A percentile compares a stretch with the other conserved stretches of the same genome.
Conservation (phyloP, 2,797 vertebrate genomes). For the Silurus aristotelis region DNA sequence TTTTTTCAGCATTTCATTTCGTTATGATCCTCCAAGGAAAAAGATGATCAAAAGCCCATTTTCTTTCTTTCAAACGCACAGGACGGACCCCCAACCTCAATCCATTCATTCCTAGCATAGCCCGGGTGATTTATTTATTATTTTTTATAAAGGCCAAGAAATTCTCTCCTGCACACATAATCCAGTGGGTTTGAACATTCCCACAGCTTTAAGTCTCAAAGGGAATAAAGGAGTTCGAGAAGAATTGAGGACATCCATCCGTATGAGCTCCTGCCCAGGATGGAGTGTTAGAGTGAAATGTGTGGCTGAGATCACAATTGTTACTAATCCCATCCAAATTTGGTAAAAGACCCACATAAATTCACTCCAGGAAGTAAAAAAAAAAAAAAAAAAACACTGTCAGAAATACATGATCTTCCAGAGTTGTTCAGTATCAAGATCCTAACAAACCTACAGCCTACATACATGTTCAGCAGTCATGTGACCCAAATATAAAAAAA, state of each 20-base stretch:
- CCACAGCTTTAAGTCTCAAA: neutral
- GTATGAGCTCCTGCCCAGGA: neutral
- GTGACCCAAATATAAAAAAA: neutral
- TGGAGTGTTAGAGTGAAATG: neutral
- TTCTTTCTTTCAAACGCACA: neutral
- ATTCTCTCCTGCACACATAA: constrained; percentile 10
- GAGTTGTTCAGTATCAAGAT: neutral
- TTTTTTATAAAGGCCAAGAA: too few relatives aligned
- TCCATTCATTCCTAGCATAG: neutral
- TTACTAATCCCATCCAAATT: neutral
- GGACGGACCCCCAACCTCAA: neutral
- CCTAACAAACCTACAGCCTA: neutral
- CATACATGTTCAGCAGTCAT: neutral
- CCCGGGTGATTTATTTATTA: too few relatives aligned
- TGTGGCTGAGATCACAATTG: too few relatives aligned
- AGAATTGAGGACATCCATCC: constrained; percentile 23
- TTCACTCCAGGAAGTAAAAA: neutral
- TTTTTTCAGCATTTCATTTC: too few relatives aligned
- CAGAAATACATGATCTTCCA: neutral
- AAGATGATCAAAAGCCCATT: constrained; percentile 10
- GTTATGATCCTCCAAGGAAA: too few relatives aligned
- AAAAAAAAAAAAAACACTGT: neutral
- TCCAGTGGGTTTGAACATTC: neutral
- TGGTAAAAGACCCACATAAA: neutral
- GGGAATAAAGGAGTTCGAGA: constrained; percentile 1